Evolutionary conservation across 2,888 invertebrate genomes (phyloP).

Genomic region (Ophion slaviceki): DNA sequence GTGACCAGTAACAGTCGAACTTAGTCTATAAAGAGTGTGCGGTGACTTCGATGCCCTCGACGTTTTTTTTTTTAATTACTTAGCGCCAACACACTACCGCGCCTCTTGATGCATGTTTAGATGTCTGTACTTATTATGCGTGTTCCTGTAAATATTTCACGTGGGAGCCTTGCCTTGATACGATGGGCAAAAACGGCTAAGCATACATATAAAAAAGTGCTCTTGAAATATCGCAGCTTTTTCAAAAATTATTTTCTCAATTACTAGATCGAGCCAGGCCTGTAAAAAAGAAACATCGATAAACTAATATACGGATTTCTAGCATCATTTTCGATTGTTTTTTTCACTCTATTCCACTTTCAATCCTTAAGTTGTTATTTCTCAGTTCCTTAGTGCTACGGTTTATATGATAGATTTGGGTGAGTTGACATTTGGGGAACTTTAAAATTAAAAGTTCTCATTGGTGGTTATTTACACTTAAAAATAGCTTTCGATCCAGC

Average conservation of each 20-base stretch:
- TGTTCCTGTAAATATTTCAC: no score
- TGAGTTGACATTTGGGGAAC: background rate
- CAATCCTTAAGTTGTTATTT: background rate
- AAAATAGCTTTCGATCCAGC: background rate
- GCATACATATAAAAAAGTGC: no score
- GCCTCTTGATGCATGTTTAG: no score
- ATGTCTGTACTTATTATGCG: no score
- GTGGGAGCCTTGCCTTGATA: no score
- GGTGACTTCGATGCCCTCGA: background rate
- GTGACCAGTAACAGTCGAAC: background rate
- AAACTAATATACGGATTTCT: background rate
- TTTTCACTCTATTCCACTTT: background rate
- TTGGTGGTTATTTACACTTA: background rate
- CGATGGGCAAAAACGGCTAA: no score
- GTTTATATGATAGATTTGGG: background rate
- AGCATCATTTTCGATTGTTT: background rate
- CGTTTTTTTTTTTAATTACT: background rate
- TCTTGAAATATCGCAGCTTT: slow-evolving; percentile 10
- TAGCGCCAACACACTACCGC: no score
- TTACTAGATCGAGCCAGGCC: background rate
- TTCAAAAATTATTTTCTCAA: slow-evolving; percentile 4
- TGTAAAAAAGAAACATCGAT: background rate
- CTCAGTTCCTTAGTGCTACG: background rate
- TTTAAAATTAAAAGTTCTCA: background rate
- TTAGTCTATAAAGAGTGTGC: background rate